phyloP scores from a whole-genome alignment of 2,888 invertebrate species.

The Tachina grossa region DNA sequence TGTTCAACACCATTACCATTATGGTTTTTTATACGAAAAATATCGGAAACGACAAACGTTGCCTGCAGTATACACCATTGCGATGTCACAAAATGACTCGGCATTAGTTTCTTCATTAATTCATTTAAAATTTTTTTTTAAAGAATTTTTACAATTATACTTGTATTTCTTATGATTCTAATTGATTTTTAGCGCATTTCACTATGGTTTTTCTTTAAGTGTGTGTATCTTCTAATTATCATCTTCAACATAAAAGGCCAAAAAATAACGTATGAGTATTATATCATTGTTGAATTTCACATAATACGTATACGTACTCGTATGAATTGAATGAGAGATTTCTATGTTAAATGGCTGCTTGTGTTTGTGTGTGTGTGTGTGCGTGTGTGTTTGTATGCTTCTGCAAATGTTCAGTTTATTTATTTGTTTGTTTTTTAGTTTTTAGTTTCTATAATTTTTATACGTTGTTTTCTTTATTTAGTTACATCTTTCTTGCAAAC shows the following conservation, averaged over 20 bases:
- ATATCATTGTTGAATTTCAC: conserved; percentile 17
- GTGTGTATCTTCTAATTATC: conserved; percentile 32
- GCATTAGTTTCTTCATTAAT: too few relatives aligned
- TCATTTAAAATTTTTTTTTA: too few relatives aligned
- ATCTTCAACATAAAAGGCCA: conserved; percentile 9
- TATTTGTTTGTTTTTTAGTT: neutral
- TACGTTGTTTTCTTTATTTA: conserved; percentile 22
- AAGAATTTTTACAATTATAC: too few relatives aligned
- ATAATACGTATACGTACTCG: conserved; percentile 20
- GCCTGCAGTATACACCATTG: too few relatives aligned
- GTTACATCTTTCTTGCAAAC: neutral
- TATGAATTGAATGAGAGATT: neutral
- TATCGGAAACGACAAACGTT: too few relatives aligned
- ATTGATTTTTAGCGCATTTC: neutral
- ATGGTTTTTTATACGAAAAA: too few relatives aligned
- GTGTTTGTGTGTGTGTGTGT: neutral
- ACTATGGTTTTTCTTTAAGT: conserved; percentile 10
- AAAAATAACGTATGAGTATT: conserved; percentile 14
- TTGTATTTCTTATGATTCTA: neutral
- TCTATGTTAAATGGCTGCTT: neutral
- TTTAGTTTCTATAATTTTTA: conserved; percentile 2
- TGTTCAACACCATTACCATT: too few relatives aligned
- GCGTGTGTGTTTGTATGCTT: neutral
- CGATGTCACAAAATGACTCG: too few relatives aligned
- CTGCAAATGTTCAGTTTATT: conserved; percentile 6